These are phyloP conservation scores for Sminthopsis crassicaudata DNA, from an alignment of 2,113 vertebrate genomes.

Conservation along the genomic window DNA sequence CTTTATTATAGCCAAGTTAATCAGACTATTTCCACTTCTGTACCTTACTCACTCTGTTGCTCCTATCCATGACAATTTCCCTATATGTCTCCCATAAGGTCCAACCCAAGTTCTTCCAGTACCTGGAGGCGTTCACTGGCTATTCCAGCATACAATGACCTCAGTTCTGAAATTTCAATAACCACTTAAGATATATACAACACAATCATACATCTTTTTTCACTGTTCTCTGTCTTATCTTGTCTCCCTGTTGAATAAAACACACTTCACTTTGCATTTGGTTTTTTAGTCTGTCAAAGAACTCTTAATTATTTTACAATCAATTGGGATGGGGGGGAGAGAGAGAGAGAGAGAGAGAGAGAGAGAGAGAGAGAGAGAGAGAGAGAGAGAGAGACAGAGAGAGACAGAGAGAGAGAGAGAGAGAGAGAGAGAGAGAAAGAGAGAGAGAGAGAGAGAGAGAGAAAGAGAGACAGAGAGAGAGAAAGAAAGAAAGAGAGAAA, in stretches of 20 bases:
- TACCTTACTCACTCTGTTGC: background rate
- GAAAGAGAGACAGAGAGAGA: background rate
- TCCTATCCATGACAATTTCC: background rate
- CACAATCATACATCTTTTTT: background rate
- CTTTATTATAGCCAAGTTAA: background rate
- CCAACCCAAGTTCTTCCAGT: conserved; percentile 1
- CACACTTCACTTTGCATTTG: background rate
- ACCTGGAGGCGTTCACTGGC: background rate
- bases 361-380: too few species aligned
- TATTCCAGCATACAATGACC: background rate
- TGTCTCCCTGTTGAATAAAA: background rate
- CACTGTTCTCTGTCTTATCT: background rate
- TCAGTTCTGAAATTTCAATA: background rate
- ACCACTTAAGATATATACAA: background rate
- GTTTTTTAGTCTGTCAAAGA: background rate
- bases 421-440: background rate
- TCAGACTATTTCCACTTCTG: background rate
- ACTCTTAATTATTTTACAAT: conserved; percentile 1
- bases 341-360: background rate
- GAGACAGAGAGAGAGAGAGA: too few species aligned
- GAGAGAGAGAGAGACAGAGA: too few species aligned
- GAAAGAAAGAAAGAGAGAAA: background rate
- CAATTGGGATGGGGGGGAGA: too few species aligned
- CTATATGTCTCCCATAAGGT: background rate
- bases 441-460: too few species aligned